These are phyloP conservation scores for Atherinosoma microstoma DNA, from an alignment of 2,797 vertebrate species.

Conservation along the genomic window DNA sequence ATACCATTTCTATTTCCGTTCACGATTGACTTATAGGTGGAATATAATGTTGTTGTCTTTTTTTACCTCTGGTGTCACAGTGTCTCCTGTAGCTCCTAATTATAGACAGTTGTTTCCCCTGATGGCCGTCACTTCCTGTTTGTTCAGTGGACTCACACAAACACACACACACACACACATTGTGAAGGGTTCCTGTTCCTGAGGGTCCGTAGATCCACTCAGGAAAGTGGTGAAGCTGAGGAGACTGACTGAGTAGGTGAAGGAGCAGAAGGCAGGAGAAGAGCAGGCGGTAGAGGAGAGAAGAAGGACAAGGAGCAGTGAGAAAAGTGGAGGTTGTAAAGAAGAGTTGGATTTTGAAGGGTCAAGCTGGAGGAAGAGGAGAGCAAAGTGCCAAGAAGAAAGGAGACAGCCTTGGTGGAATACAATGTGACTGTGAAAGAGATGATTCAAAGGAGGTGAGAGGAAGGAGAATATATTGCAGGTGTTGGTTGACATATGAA, in stretches of 20 bases:
- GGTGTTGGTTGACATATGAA: not conserved
- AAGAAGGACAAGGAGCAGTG: constrained; percentile 11
- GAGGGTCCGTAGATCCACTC: constrained; percentile 65
- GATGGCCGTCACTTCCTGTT: constrained; percentile 74
- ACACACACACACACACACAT: constrained; percentile 40
- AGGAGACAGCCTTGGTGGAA: not conserved
- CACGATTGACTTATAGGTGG: no score
- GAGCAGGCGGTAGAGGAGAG: not conserved
- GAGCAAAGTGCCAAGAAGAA: not conserved
- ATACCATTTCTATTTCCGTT: no score
- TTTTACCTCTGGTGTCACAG: constrained; percentile 40
- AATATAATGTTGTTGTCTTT: no score
- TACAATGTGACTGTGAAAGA: constrained; percentile 49
- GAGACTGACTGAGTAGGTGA: constrained; percentile 23
- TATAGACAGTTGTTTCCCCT: constrained; percentile 60
- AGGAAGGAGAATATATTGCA: constrained; percentile 6
- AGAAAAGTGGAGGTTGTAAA: no score
- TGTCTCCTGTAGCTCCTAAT: constrained; percentile 71
- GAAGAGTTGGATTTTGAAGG: no score
- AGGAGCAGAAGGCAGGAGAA: constrained; percentile 13
- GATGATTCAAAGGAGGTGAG: constrained; percentile 25
- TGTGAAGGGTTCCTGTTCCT: constrained; percentile 70
- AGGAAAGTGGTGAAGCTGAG: constrained; percentile 34
- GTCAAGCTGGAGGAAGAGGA: constrained; percentile 7
- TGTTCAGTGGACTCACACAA: constrained; percentile 60